Conservation (phyloP, 2,113 vertebrate species). For the Osmerus mordax region DNA sequence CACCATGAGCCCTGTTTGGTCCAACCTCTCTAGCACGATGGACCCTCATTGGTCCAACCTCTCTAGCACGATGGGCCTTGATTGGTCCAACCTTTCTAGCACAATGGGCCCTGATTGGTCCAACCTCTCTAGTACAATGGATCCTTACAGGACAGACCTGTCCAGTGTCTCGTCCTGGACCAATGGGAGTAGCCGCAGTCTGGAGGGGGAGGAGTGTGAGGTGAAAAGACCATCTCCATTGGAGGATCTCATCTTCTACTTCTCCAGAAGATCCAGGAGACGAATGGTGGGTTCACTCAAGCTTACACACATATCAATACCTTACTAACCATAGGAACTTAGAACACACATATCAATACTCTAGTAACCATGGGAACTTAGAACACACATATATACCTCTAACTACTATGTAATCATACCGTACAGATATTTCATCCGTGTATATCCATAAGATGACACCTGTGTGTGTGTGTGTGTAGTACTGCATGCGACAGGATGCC, state of each 20-base stretch:
- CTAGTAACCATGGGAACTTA: too few relatives aligned
- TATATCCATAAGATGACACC: too few relatives aligned
- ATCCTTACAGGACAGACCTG: neutral
- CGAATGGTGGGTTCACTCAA: slow-evolving; percentile 66
- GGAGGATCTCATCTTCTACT: slow-evolving; percentile 69
- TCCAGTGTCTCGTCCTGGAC: neutral
- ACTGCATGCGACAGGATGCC: slow-evolving; percentile 71
- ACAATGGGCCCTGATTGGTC: neutral
- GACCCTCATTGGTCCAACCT: neutral
- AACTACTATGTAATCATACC: too few relatives aligned
- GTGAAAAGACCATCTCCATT: slow-evolving; percentile 29
- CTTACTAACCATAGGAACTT: too few relatives aligned
- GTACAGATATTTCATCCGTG: too few relatives aligned
- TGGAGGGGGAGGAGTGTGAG: slow-evolving; percentile 49
- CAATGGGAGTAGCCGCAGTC: slow-evolving; percentile 14
- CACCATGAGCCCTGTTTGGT: neutral
- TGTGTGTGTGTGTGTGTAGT: slow-evolving; percentile 53
- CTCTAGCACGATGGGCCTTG: neutral
- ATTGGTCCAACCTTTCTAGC: neutral
- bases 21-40: neutral
- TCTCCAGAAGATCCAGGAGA: slow-evolving; percentile 71
- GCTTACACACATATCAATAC: too few relatives aligned
- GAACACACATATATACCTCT: too few relatives aligned
- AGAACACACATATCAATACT: too few relatives aligned
- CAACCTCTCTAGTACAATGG: neutral